A percentile compares a stretch with the other conserved stretches of the same genome.
These are phyloP conservation scores for Gambusia yucatana DNA, from an alignment of 2,797 vertebrate species.

Conservation along the genomic window DNA sequence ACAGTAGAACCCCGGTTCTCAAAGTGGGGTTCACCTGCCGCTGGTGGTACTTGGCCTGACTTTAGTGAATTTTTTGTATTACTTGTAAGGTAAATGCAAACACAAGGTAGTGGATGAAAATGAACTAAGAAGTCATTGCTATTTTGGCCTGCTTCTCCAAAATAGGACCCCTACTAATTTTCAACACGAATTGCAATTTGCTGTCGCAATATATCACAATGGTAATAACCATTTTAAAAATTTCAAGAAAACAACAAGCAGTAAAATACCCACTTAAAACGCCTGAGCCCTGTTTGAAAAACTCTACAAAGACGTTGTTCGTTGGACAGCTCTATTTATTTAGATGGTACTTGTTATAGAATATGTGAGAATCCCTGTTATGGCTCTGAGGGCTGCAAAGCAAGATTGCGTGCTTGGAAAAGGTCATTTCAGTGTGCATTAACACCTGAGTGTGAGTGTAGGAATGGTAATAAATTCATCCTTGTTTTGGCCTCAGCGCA, in stretches of 20 bases:
- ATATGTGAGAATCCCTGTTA: neutral
- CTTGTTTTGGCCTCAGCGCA: conserved; percentile 20
- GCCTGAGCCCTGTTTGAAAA: neutral
- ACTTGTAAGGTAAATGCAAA: neutral
- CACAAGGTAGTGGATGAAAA: neutral
- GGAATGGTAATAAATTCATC: conserved; percentile 49
- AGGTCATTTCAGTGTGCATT: conserved; percentile 47
- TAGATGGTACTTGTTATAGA: neutral
- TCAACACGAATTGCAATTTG: neutral
- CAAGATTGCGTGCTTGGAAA: conserved; percentile 40
- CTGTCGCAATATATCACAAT: neutral
- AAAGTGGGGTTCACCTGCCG: neutral
- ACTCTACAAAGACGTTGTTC: neutral
- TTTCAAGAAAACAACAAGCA: neutral
- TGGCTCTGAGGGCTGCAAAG: conserved; percentile 4
- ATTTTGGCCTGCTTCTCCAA: neutral
- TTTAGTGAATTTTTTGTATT: neutral
- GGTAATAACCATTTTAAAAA: neutral
- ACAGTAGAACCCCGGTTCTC: neutral
- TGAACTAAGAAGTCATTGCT: neutral
- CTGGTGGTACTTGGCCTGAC: neutral
- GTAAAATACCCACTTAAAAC: neutral
- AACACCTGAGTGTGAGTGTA: conserved; percentile 40
- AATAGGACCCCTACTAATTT: neutral
- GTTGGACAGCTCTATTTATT: neutral